A percentile compares a stretch with the other conserved stretches of the same genome.
Evolutionary conservation across 2,888 invertebrate genomes (phyloP).

Genomic region (Rotaria sp.): DNA sequence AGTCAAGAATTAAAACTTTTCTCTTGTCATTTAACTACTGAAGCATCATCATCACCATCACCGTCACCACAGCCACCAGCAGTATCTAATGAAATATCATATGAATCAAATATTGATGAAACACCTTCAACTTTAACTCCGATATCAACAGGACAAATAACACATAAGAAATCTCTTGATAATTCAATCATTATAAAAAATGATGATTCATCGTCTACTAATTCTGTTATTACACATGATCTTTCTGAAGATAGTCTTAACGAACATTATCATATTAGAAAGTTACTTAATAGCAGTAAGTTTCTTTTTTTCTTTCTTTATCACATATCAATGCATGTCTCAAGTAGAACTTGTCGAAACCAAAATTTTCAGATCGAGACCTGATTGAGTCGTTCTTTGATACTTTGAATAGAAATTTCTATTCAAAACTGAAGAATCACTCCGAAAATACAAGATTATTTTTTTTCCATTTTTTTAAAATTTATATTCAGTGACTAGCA

Average conservation of each 20-base stretch:
- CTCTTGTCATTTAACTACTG: not conserved
- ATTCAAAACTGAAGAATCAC: too few relatives aligned
- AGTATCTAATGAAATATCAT: not conserved
- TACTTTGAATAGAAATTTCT: too few relatives aligned
- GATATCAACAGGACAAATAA: not conserved
- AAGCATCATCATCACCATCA: not conserved
- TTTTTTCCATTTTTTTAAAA: too few relatives aligned
- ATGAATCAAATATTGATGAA: not conserved
- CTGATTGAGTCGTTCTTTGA: too few relatives aligned
- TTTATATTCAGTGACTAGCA: too few relatives aligned
- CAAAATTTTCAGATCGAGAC: too few relatives aligned
- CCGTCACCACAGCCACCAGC: not conserved
- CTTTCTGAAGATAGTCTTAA: not conserved
- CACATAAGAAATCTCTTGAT: not conserved
- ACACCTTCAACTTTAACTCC: not conserved
- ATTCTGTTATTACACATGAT: not conserved
- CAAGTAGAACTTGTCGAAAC: too few relatives aligned
- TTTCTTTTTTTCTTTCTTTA: not conserved
- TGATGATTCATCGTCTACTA: not conserved
- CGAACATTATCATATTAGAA: not conserved
- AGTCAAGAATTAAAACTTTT: slow-evolving; percentile 17
- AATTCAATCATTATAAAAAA: not conserved
- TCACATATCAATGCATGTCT: too few relatives aligned
- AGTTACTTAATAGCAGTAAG: not conserved
- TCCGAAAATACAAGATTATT: too few relatives aligned